Evolutionary conservation across 2,113 vertebrate species (phyloP).

Genomic region (Chaenogobius annularis): DNA sequence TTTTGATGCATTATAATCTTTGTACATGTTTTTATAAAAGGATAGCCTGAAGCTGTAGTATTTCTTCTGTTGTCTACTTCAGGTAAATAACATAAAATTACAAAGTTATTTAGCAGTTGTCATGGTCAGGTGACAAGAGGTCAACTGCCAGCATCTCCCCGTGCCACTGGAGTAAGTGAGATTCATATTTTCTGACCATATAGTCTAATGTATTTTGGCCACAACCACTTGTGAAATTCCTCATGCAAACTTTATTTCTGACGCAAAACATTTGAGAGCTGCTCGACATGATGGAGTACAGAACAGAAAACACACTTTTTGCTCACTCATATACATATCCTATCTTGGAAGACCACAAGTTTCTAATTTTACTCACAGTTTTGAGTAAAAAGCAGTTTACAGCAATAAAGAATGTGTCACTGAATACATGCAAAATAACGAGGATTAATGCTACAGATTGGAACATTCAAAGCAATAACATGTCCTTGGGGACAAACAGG

Average conservation of each 20-base stretch:
- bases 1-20: too few relatives aligned
- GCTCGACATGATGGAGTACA: slow-evolving; percentile 65
- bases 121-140: neutral
- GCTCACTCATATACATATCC: slow-evolving; percentile 30
- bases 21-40: too few relatives aligned
- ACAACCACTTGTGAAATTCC: slow-evolving; percentile 66
- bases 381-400: slow-evolving; percentile 75
- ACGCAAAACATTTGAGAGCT: slow-evolving; percentile 72
- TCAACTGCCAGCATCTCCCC: neutral
- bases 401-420: slow-evolving; percentile 24
- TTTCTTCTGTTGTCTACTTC: too few relatives aligned
- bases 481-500: too few relatives aligned
- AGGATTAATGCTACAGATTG: too few relatives aligned
- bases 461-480: too few relatives aligned
- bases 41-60: too few relatives aligned
- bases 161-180: slow-evolving; percentile 26
- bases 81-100: too few relatives aligned
- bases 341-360: slow-evolving; percentile 68
- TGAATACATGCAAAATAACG: too few relatives aligned
- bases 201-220: slow-evolving; percentile 68
- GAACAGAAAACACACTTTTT: slow-evolving; percentile 19
- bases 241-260: slow-evolving; percentile 68
- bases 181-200: slow-evolving; percentile 69
- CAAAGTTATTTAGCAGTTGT: neutral
- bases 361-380: slow-evolving; percentile 74